Evolutionary conservation across 2,888 invertebrate genomes (phyloP), one percentile per base, ranked within the genome.

Genomic region (Tetranychus piercei): DNA sequence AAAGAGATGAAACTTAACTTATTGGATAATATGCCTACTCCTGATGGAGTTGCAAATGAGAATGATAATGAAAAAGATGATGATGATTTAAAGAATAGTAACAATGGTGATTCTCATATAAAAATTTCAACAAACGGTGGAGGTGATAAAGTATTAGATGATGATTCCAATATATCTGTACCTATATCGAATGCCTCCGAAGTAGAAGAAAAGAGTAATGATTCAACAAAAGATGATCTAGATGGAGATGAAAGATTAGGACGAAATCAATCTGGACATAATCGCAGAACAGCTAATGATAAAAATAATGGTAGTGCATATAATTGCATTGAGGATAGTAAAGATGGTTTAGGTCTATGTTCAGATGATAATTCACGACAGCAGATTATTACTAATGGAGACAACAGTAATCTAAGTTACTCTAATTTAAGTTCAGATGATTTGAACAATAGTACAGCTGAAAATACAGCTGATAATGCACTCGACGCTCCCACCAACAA

Each of bases 1-100:
- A 88, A 89, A 77, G 92, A 93, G 80, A 82, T 91, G 79, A 90
- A 89, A 82, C 92, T 93, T 64, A 89, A 91, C 80, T 83, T 94
- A 78, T 85, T 94, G 78, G 90, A 91, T 80, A 88, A 88, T 80
- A 88, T 90, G 84, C 88, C 88, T 69, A 23, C 69, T 69, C 22
- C 20, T 23, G 69, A 69, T 20, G 34, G 34, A 23, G n/a, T 69
- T 18, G 34, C 18, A 69, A 22, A 69, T 23, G 69, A 69, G 8
- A 69, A 69, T 11, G 69, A 69, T 7, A 69, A n/a, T 20, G 69
- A 22, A 69, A 11, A 11, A 69, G 69, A 69, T 69, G 69, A 69
- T 11, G 34, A 11, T 15, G 34, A 23, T 20, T 18, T 23, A 69
- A 69, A 69, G 20, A 22, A 20, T 23, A 20, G 11, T 20, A 69